Percentiles rank a stretch among this genome's conserved stretches.
Evolutionary conservation across 1,140 invertebrate species (phyloP).

Genomic region (Cataglyphis hispanica): DNA sequence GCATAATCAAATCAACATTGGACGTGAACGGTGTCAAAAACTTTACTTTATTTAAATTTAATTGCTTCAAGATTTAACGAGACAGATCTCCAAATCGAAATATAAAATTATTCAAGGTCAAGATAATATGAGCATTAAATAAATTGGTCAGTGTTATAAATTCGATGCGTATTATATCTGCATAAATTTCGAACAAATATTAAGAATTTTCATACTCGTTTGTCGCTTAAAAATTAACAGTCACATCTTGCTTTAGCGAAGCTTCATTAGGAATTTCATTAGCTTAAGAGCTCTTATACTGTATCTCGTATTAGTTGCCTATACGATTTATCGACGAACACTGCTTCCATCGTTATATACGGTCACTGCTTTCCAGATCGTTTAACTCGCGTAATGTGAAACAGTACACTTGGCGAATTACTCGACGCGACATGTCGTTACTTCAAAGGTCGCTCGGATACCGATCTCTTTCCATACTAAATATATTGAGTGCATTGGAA

Average conservation of each 20-base stretch:
- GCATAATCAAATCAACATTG: not conserved
- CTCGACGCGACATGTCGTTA: constrained; percentile 1
- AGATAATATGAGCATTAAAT: not conserved
- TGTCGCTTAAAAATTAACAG: constrained; percentile 6
- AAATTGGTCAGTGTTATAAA: not conserved
- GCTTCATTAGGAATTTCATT: constrained; percentile 56
- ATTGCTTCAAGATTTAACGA: not conserved
- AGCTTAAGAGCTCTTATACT: constrained; percentile 36
- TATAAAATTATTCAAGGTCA: not conserved
- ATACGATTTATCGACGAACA: constrained; percentile 37
- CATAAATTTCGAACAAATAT: not conserved
- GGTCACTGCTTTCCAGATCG: constrained; percentile 69
- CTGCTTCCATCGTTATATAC: constrained; percentile 62
- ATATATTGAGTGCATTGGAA: not conserved
- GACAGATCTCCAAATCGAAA: not conserved
- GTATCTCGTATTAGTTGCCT: constrained; percentile 39
- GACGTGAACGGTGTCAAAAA: not conserved
- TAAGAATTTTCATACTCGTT: not conserved
- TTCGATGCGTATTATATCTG: not conserved
- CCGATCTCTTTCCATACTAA: not conserved
- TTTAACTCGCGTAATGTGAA: constrained; percentile 81
- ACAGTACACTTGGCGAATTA: constrained; percentile 47
- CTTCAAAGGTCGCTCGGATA: not conserved
- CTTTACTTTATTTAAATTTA: not conserved
- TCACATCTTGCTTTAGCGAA: not conserved